Evolutionary conservation across 2,797 vertebrate species (phyloP).

Genomic region (Syndactyla subalaris): DNA sequence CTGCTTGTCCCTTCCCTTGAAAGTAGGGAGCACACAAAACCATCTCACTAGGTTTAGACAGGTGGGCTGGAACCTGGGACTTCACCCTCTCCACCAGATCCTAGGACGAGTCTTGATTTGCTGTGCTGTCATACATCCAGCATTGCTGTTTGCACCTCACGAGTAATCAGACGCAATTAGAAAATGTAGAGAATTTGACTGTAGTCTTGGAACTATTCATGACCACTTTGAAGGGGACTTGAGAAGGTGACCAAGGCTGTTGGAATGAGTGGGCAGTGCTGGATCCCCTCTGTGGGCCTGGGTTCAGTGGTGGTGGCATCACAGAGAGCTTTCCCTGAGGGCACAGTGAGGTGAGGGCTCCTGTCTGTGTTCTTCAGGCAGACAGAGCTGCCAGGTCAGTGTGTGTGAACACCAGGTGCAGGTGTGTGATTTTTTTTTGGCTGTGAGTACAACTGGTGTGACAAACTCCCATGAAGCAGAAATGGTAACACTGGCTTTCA

Average conservation of each 20-base stretch:
- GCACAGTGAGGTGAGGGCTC: not conserved
- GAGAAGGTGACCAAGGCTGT: not conserved
- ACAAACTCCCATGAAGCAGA: not conserved
- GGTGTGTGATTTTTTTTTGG: not conserved
- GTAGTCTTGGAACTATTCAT: not conserved
- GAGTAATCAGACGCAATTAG: not conserved
- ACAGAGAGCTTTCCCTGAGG: not conserved
- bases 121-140: not conserved
- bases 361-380: not conserved
- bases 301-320: not conserved
- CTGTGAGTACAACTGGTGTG: not conserved
- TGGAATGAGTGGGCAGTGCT: not conserved
- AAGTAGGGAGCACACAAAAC: not conserved
- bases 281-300: too few relatives aligned
- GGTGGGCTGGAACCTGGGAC: not conserved
- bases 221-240: not conserved
- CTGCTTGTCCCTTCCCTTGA: not conserved
- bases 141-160: not conserved
- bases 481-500: not conserved
- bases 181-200: not conserved
- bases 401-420: not conserved
- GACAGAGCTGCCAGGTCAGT: not conserved
- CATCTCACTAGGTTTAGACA: fast-evolving
- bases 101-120: not conserved
- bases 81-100: not conserved